phyloP scores from a whole-genome alignment of 2,113 vertebrate species.

The Myrmophylax atrothorax region DNA sequence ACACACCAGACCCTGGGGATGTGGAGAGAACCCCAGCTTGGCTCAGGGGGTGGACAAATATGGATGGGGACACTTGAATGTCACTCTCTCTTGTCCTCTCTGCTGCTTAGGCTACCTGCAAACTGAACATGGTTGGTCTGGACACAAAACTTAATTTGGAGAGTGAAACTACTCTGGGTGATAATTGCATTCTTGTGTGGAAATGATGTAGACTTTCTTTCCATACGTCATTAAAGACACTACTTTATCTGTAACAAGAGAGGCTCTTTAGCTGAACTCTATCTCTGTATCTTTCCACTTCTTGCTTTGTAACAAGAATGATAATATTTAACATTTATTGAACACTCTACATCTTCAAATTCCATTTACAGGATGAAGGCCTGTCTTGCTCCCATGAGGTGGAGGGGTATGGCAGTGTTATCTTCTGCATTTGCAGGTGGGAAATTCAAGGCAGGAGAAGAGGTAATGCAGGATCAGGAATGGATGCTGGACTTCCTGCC shows the following conservation, averaged over 20 bases:
- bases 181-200: not conserved
- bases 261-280: not conserved
- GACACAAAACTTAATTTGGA: not conserved
- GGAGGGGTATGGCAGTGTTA: not conserved
- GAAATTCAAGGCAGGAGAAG: not conserved
- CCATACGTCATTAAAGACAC: not conserved
- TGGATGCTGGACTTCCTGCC: not conserved
- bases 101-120: not conserved
- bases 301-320: conserved; percentile 4
- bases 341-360: not conserved
- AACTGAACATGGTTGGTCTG: not conserved
- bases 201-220: not conserved
- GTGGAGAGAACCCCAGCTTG: fast-evolving
- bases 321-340: not conserved
- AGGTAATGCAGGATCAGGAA: not conserved
- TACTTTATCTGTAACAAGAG: not conserved
- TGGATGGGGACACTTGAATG: not conserved
- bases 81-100: not conserved
- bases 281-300: not conserved
- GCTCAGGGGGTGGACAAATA: fast-evolving
- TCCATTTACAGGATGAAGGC: not conserved
- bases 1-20: fast-evolving
- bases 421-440: not conserved
- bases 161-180: not conserved
- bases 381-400: not conserved